Base-by-base conservation (phyloP, 2,888 invertebrate genomes). In the Microplitis manilae region DNA sequence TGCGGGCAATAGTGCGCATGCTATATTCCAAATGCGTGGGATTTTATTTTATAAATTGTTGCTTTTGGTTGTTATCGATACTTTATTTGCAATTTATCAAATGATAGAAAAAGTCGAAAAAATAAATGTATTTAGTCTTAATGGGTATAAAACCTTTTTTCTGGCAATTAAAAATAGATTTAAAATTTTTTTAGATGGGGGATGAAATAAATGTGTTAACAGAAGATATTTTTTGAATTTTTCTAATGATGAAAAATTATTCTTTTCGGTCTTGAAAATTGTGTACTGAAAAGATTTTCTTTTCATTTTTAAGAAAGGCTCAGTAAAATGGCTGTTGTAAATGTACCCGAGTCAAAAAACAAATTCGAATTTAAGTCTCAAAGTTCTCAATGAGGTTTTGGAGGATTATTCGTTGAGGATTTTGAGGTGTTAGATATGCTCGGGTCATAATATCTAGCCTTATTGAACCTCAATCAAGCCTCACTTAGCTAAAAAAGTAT, bases 11-110 rank as follows among this genome's bases (percentile, higher is more conserved):
- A 70, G 74, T 79, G 38, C 13, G 50, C 50, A 65, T 61, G 60
- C 50, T 30, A 30, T 30, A 80, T 78, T 79, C 73, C 75, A 76
- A 79, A 73, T 84, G 71, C 86, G 86, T 86, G 86, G 85, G 86
- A 86, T 83, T 81, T 77, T 79, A n/a, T 7, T 62, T 17, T 17
- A n/a, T 62, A 6, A 62, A 15, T 6, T 17, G 20, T 15, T 4
- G 6, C 20, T 62, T 62, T 59, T 2, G 6, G 15, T 62, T 15
- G 17, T 62, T 17, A 62, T 62, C 20, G 62, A 62, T 62, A 20
- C 15, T 15, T 62, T 62, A 62, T 62, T 62, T 20, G 62, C 62
- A 62, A 62, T 20, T 62, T 50, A 50, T 50, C 50, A 50, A 50
- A 50, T 50, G 13, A 50, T 13, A 8, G 13, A 13, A 13, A 13